phyloP scores from a whole-genome alignment of 2,797 vertebrate species.

The Poeciliopsis presidionis region DNA sequence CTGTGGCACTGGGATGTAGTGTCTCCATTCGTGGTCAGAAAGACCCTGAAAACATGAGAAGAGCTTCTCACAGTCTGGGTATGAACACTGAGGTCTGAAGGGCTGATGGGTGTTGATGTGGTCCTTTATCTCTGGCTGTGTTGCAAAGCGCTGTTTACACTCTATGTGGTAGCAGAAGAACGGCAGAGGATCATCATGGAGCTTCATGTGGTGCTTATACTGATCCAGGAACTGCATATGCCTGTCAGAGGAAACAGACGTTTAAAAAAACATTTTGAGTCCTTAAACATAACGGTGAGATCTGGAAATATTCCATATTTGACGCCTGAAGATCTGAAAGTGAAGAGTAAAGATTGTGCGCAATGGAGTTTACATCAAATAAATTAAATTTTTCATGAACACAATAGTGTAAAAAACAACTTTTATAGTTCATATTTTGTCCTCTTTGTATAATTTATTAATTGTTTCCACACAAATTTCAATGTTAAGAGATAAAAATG shows the following conservation, averaged over 20 bases:
- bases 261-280: slow-evolving; percentile 2
- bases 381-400: background rate
- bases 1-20: slow-evolving; percentile 81
- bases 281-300: background rate
- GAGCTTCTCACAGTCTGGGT: slow-evolving; percentile 85
- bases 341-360: background rate
- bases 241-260: slow-evolving; percentile 45
- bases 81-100: slow-evolving; percentile 88
- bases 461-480: background rate
- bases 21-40: slow-evolving; percentile 90
- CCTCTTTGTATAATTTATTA: background rate
- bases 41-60: slow-evolving; percentile 85
- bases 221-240: slow-evolving; percentile 85
- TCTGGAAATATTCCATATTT: background rate
- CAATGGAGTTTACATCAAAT: background rate
- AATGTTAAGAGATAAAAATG: background rate
- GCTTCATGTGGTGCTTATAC: slow-evolving; percentile 91
- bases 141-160: slow-evolving; percentile 86
- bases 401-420: background rate
- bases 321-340: background rate
- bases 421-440: background rate
- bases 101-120: slow-evolving; percentile 84
- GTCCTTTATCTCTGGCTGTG: slow-evolving; percentile 84
- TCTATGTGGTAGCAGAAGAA: slow-evolving; percentile 91
- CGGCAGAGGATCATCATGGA: slow-evolving; percentile 85